These are phyloP conservation scores for Parauchenoglanis ngamensis DNA, from an alignment of 2,797 vertebrate species.

Conservation along the genomic window DNA sequence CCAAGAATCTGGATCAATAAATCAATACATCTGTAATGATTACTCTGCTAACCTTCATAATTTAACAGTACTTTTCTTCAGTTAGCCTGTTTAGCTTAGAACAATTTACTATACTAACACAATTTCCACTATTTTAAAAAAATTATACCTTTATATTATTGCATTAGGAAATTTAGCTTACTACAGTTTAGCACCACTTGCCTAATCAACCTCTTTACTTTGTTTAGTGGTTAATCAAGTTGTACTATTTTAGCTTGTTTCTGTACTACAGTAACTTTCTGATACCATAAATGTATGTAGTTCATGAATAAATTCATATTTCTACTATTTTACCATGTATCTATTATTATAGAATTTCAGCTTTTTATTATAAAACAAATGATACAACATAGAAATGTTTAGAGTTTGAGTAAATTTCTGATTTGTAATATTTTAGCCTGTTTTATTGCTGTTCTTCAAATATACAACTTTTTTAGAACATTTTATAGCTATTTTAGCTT, in stretches of 20 bases:
- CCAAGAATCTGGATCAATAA: not conserved
- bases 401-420: not conserved
- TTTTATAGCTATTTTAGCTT: not conserved
- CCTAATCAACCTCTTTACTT: not conserved
- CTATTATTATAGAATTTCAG: not conserved
- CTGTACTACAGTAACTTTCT: not conserved
- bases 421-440: not conserved
- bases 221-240: not conserved
- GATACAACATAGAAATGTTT: too few species aligned
- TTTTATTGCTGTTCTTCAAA: too few species aligned
- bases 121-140: not conserved
- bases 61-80: not conserved
- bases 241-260: not conserved
- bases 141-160: not conserved
- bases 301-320: not conserved
- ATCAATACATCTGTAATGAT: not conserved
- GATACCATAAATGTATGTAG: not conserved
- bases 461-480: not conserved
- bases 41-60: not conserved
- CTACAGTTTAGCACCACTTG: not conserved
- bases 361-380: not conserved
- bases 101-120: not conserved
- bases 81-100: not conserved
- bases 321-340: not conserved
- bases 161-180: not conserved